phyloP scores from a whole-genome alignment of 2,797 vertebrate genomes.

The Nannoperca obscura region DNA sequence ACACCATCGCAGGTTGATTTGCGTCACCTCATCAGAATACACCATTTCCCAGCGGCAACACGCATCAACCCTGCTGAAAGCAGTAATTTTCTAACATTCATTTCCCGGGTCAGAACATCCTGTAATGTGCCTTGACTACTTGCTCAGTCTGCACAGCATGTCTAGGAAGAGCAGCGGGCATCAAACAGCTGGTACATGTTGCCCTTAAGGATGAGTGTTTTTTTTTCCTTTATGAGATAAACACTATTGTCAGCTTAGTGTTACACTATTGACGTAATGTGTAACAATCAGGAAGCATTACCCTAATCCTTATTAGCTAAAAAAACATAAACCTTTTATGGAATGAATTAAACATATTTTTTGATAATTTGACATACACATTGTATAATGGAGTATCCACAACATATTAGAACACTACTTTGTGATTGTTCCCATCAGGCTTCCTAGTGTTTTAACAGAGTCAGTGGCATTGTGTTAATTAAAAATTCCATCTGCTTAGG shows the following conservation, averaged over 20 bases:
- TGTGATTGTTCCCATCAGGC: constrained; percentile 59
- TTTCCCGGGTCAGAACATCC: constrained; percentile 1
- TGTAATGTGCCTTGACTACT: background rate
- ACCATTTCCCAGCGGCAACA: background rate
- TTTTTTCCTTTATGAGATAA: background rate
- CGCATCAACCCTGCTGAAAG: constrained; percentile 2
- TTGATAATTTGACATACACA: constrained; percentile 30
- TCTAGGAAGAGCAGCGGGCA: background rate
- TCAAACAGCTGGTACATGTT: background rate
- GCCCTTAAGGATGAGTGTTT: too few species aligned
- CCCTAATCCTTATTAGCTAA: background rate
- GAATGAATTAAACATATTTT: constrained; percentile 1
- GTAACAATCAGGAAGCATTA: background rate
- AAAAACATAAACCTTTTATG: background rate
- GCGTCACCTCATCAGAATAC: background rate
- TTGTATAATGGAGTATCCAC: constrained; percentile 49
- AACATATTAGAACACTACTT: constrained; percentile 46
- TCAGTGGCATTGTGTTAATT: constrained; percentile 79
- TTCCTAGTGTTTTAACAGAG: constrained; percentile 65
- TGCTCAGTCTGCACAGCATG: background rate
- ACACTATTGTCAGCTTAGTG: background rate
- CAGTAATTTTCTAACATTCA: constrained; percentile 2
- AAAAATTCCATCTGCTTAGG: constrained; percentile 82
- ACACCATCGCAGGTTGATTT: background rate
- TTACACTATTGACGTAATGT: background rate